Percentiles rank a stretch among this genome's conserved stretches.
These are phyloP conservation scores for Erynnis tages DNA, from an alignment of 2,888 invertebrate genomes.

Conservation along the genomic window DNA sequence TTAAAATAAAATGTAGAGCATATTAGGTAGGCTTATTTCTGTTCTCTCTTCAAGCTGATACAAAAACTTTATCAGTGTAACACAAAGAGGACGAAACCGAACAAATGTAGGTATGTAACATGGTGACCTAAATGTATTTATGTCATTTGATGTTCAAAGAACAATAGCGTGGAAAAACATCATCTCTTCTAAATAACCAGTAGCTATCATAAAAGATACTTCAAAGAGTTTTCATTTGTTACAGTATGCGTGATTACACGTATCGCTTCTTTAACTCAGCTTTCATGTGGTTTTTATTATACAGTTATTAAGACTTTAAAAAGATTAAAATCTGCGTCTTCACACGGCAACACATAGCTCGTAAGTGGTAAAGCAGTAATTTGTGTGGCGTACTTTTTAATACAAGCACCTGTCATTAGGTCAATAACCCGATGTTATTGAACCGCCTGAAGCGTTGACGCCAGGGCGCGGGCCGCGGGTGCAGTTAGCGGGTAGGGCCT, in stretches of 20 bases:
- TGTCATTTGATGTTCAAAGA: conserved; percentile 9
- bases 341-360: not conserved
- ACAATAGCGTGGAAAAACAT: conserved; percentile 11
- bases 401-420: conserved; percentile 42
- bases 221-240: conserved; percentile 19
- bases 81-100: conserved; percentile 2
- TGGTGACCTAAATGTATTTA: conserved; percentile 21
- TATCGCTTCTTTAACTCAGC: not conserved
- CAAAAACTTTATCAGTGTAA: not conserved
- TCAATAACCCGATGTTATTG: conserved; percentile 49
- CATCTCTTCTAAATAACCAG: conserved; percentile 7
- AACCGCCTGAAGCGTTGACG: conserved; percentile 36
- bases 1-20: no score
- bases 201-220: conserved; percentile 13
- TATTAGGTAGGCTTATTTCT: not conserved
- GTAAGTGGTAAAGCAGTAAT: conserved; percentile 15
- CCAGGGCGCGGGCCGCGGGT: conserved; percentile 16
- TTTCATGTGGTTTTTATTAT: not conserved
- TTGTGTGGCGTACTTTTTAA: conserved; percentile 29
- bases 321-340: not conserved
- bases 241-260: conserved; percentile 9
- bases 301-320: conserved; percentile 1
- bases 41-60: not conserved
- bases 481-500: conserved; percentile 11
- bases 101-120: conserved; percentile 3